Percentiles rank a stretch among this genome's conserved stretches.
Conservation (phyloP, 2,797 vertebrate genomes). For the Calcarius lapponicus region DNA sequence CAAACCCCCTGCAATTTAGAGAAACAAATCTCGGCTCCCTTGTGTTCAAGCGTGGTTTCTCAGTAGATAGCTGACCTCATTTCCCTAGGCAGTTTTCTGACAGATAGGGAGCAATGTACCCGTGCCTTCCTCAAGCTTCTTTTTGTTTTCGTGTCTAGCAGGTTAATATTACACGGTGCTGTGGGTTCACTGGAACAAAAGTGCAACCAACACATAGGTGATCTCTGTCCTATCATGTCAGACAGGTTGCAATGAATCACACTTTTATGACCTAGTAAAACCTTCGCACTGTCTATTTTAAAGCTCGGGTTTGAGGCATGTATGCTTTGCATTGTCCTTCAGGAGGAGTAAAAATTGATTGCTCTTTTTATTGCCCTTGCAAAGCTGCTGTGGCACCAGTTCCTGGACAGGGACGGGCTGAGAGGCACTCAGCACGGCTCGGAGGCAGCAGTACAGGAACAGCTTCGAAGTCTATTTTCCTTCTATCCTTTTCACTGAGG, state of each 20-base stretch:
- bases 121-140: neutral
- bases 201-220: neutral
- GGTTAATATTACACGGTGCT: neutral
- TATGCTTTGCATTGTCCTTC: constrained; percentile 18
- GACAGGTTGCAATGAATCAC: neutral
- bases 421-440: accelerated
- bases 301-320: neutral
- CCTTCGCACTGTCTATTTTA: neutral
- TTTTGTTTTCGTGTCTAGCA: neutral
- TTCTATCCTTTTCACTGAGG: neutral
- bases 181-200: neutral
- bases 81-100: constrained; percentile 20
- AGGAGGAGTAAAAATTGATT: constrained; percentile 28
- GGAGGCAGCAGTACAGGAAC: neutral
- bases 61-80: constrained; percentile 18
- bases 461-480: neutral
- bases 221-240: neutral
- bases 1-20: neutral
- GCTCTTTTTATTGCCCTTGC: constrained; percentile 29
- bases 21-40: neutral
- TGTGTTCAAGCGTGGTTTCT: neutral
- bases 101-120: neutral
- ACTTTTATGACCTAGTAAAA: constrained; percentile 25
- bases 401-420: neutral
- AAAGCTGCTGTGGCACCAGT: neutral